A percentile compares a stretch with the other conserved stretches of the same genome.
These are phyloP conservation scores for Psilopsiagon aurifrons DNA, from an alignment of 2,113 vertebrate genomes.

Conservation along the genomic window DNA sequence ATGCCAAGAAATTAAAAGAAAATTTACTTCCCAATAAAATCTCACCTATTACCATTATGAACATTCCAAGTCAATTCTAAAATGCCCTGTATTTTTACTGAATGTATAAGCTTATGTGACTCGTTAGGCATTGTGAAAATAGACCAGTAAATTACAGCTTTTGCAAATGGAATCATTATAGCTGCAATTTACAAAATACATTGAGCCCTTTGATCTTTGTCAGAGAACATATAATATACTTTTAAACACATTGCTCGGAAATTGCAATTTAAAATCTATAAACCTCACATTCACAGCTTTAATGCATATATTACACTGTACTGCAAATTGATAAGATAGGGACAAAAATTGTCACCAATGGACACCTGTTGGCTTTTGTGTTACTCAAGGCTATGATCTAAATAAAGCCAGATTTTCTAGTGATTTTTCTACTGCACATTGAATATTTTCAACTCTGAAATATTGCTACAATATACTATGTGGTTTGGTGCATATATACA, in stretches of 20 bases:
- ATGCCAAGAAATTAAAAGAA: not conserved
- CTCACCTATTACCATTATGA: conserved; percentile 45
- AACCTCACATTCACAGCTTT: conserved; percentile 41
- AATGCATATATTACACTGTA: conserved; percentile 45
- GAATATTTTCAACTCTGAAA: not conserved
- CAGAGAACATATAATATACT: conserved; percentile 66
- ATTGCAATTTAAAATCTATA: conserved; percentile 71
- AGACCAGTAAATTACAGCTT: conserved; percentile 76
- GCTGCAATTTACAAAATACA: conserved; percentile 78
- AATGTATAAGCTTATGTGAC: conserved; percentile 63
- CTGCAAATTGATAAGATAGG: conserved; percentile 11
- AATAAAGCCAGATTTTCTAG: not conserved
- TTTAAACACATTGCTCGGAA: conserved; percentile 67
- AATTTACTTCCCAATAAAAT: conserved; percentile 25
- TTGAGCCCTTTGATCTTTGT: conserved; percentile 75
- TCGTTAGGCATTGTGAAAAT: conserved; percentile 76
- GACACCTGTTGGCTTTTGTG: not conserved
- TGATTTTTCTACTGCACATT: not conserved
- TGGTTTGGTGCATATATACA: not conserved
- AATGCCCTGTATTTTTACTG: conserved; percentile 54
- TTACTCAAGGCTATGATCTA: not conserved
- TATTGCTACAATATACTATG: not conserved
- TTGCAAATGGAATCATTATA: conserved; percentile 77
- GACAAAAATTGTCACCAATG: conserved; percentile 29
- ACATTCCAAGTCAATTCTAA: conserved; percentile 41